Percentiles rank a stretch among this genome's conserved stretches.
phyloP scores from a whole-genome alignment of 2,113 vertebrate species.

The Regulus satrapa region DNA sequence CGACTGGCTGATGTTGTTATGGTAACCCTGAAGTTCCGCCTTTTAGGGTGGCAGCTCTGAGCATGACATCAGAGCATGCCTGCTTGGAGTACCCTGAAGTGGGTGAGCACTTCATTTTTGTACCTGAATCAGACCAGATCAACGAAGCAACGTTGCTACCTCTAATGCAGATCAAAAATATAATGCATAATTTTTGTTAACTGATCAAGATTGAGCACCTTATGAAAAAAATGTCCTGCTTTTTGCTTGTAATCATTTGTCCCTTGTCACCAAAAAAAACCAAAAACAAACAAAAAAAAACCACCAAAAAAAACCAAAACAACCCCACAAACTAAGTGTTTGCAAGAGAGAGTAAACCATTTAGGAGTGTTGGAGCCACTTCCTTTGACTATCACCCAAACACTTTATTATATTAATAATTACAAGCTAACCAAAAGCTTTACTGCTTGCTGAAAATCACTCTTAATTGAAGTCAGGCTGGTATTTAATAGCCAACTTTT shows the following conservation, averaged over 20 bases:
- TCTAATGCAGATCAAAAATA: background rate
- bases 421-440: background rate
- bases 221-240: background rate
- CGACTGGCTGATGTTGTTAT: slow-evolving; percentile 54
- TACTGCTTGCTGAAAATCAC: background rate
- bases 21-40: slow-evolving; percentile 3
- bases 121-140: background rate
- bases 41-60: slow-evolving; percentile 5
- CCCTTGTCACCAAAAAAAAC: background rate
- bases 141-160: background rate
- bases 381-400: background rate
- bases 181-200: background rate
- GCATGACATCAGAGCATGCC: background rate
- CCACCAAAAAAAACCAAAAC: no score
- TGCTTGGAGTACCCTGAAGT: slow-evolving; percentile 19
- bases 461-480: background rate
- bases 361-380: background rate
- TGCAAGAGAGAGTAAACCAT: background rate
- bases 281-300: no score
- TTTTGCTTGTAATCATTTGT: background rate
- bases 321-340: background rate
- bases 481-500: background rate
- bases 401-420: background rate
- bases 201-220: background rate
- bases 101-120: background rate